Evolutionary conservation across 2,113 vertebrate genomes (phyloP), one percentile per base, ranked within the genome.

Genomic region (Hippocampus guttulatus): DNA sequence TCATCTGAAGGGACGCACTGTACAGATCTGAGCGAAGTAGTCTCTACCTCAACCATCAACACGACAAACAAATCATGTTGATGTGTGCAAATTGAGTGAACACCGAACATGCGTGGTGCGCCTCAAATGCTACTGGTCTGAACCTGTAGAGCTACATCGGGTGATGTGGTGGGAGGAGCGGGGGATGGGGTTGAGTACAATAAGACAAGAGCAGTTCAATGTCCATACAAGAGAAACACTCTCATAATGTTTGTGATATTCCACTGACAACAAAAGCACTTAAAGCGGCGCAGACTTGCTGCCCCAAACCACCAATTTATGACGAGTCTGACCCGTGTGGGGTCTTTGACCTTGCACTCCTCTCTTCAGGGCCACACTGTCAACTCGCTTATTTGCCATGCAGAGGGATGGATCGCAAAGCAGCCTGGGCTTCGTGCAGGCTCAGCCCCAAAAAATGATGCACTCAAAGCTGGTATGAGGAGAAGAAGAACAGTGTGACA

Each of bases 391-490:
- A 76, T 23, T 74, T 77, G 69, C 77, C 80, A 69, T 85, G 88
- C 83, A 89, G 84, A 84, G 81, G 74, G 68, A 89, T 87, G 85
- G 85, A 87, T 75, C 84, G 66, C 61, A 25, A 84, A 74, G 80
- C 62, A n/a, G 79, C 80, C 67, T 16, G 20, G 62, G 78, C 79
- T 77, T 74, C 57, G 64, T 74, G 68, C 76, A 76, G 69, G 77
- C 79, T 77, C 73, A 72, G 75, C 80, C 70, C 79, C 76, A 77
- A 75, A 80, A 85, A 78, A 89, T 68, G 47, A 88, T 86, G 86
- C 84, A 71, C 85, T 89, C 74, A 67, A 87, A 90, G 89, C 88
- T 79, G 85, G 82, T 76, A 80, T 84, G 75, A 84, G 77, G 58
- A 71, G 18, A 68, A 40, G 6, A 54, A 64, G 65, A 77, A 79